Base-by-base conservation (phyloP, 1,140 invertebrate species). In the Caenorhabditis latens region DNA sequence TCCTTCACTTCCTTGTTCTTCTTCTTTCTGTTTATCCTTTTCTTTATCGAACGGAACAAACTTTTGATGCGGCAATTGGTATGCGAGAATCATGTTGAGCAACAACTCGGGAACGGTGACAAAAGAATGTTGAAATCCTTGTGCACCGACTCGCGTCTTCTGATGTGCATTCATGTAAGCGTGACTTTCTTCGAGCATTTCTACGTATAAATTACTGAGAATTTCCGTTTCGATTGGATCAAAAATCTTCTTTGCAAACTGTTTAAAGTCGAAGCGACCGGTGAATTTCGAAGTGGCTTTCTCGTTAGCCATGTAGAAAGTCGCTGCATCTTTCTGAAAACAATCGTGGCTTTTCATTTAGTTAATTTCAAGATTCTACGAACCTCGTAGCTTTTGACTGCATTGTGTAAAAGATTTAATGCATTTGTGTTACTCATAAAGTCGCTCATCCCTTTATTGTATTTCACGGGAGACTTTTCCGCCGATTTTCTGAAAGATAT, bases 61-160 rank as follows among this genome's bases (percentile, higher is more conserved):
- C 24, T n/a, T 75, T 16, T 71, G 67, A 11, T 84, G 84, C 21
- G 84, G 84, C 9, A 85, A 43, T 48, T 85, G 84, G 46, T 85
- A 85, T 13, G 84, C 63, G 16, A 85, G 32, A 16, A 85, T 71
- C 40, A 85, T 67, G 24, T 75, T 75, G 9, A 85, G 14, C 6
- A 85, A 9, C 24, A 85, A 67, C 16, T 85, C 84, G 9, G 63
- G 63, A 42, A 85, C 42, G 4, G 84, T 55, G 24, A 57, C 46
- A 53, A 53, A 58, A 0, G 63, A 55, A 48, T 85, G 67, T 7
- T 46, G 65, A n/a, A 53, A 85, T 7, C 24, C 65, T 1, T 58
- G 7, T 1, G 40, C 58, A 43, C 63, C 63, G 14, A 85, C 65
- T 19, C 32, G 63, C 9, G 24, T 85, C n/a, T 55, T 71, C 16